Evolutionary conservation across 2,888 invertebrate genomes (phyloP).

Genomic region (Nebria brevicollis): DNA sequence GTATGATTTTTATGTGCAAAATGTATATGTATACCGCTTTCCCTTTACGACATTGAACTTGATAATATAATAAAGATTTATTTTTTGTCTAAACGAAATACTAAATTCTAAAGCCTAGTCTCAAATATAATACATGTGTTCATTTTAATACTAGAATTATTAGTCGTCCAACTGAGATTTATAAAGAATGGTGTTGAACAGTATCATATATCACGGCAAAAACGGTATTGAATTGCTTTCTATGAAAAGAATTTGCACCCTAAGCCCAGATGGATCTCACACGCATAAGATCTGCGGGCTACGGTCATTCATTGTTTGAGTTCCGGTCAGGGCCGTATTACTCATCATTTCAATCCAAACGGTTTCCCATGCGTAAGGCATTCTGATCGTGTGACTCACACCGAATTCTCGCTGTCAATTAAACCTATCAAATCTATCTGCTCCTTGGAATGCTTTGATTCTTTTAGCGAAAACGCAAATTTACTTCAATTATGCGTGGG

Average conservation of each 20-base stretch:
- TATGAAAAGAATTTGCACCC: background rate
- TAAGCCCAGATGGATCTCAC: background rate
- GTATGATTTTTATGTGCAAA: background rate
- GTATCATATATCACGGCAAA: background rate
- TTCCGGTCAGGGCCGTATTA: background rate
- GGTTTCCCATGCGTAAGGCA: background rate
- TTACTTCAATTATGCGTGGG: background rate
- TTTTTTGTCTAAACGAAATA: background rate
- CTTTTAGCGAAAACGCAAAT: background rate
- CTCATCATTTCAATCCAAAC: background rate
- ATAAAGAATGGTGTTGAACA: background rate
- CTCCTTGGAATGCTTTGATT: background rate
- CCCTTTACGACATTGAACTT: background rate
- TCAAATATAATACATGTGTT: no score
- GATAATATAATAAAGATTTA: background rate
- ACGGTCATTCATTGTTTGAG: background rate
- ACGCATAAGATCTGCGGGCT: background rate
- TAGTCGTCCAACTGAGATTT: background rate
- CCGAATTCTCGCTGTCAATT: background rate
- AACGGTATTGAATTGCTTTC: background rate
- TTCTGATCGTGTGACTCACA: background rate
- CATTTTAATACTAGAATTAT: background rate
- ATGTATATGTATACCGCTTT: background rate
- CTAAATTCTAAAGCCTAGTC: no score
- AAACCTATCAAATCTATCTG: background rate